Percentiles rank a stretch among this genome's conserved stretches.
phyloP scores from a whole-genome alignment of 2,113 vertebrate genomes.

The Lonchura striata region DNA sequence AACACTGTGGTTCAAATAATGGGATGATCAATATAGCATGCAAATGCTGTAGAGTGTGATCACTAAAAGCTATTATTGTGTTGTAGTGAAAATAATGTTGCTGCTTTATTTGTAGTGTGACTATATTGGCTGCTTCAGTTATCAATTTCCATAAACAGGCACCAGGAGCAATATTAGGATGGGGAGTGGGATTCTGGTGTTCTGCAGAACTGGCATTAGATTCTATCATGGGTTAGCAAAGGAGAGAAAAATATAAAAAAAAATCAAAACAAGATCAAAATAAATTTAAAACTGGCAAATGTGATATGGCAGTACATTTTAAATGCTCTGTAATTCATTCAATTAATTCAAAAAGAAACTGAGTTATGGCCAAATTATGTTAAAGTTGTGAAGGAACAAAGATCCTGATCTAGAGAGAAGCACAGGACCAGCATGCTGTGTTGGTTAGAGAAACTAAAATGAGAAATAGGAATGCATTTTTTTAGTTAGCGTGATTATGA shows the following conservation, averaged over 20 bases:
- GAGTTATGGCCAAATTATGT: not conserved
- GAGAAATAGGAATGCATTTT: not conserved
- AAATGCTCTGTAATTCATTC: not conserved
- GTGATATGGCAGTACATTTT: not conserved
- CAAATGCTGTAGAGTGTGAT: not conserved
- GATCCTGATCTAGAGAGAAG: not conserved
- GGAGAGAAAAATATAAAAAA: not conserved
- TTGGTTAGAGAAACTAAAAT: not conserved
- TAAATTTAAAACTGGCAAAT: not conserved
- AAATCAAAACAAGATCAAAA: not conserved
- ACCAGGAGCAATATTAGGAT: not conserved
- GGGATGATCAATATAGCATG: not conserved
- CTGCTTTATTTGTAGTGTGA: not conserved
- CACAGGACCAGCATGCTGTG: not conserved
- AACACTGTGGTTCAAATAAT: not conserved
- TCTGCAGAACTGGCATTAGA: not conserved
- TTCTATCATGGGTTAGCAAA: not conserved
- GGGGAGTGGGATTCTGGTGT: not conserved
- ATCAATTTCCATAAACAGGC: not conserved
- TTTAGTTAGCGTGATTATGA: not conserved
- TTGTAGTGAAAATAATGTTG: not conserved
- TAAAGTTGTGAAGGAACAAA: not conserved
- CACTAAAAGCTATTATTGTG: not conserved
- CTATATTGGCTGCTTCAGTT: not conserved
- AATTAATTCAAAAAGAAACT: not conserved